Conservation (phyloP, 1,140 invertebrate genomes). For the Procambarus virginalis region DNA sequence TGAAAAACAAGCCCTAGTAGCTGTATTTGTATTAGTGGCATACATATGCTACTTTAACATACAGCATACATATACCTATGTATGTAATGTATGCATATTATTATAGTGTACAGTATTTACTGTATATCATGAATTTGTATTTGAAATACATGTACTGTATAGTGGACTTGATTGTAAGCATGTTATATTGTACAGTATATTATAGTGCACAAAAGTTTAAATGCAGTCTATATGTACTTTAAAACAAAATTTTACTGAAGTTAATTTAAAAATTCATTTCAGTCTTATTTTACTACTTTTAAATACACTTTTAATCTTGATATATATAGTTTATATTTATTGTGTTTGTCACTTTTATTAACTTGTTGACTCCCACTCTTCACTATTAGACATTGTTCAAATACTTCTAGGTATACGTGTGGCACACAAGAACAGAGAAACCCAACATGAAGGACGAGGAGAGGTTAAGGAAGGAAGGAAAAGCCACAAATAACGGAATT, state of each 20-base stretch:
- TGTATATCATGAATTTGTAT: too few species aligned
- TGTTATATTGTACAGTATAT: too few species aligned
- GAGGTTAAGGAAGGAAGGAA: constrained; percentile 77
- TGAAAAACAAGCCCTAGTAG: constrained; percentile 44
- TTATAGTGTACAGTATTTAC: too few species aligned
- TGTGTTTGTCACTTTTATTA: constrained; percentile 3
- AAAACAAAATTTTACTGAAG: too few species aligned
- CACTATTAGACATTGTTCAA: constrained; percentile 7
- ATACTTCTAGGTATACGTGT: constrained; percentile 86
- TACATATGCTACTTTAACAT: background rate
- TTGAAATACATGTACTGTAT: too few species aligned
- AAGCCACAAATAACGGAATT: constrained; percentile 81
- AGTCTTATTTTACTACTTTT: too few species aligned
- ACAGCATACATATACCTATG: background rate
- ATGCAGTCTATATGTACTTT: too few species aligned
- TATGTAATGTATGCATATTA: background rate
- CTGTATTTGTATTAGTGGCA: background rate
- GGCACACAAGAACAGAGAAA: constrained; percentile 96
- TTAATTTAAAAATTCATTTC: too few species aligned
- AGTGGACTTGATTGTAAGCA: too few species aligned
- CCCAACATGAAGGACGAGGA: constrained; percentile 82
- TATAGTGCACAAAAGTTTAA: too few species aligned
- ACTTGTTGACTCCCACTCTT: background rate
- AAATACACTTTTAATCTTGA: too few species aligned
- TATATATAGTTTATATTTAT: background rate